A percentile compares a stretch with the other conserved stretches of the same genome.
Evolutionary conservation across 2,113 vertebrate species (phyloP).

Genomic region (Helogale parvula): DNA sequence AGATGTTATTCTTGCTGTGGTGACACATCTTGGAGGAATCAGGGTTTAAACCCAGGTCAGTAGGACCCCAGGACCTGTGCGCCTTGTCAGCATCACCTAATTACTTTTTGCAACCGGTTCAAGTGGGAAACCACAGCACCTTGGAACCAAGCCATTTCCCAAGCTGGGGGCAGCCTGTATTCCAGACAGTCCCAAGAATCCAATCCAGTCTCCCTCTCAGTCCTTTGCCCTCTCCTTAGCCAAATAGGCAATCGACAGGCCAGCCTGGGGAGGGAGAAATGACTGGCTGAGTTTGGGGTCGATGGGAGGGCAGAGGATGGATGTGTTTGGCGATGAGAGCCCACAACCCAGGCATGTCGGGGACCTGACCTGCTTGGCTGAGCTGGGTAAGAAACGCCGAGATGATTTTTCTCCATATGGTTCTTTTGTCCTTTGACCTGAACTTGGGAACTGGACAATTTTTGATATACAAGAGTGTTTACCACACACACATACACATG

Average conservation of each 20-base stretch:
- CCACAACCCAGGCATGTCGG: not conserved
- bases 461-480: not conserved
- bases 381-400: slow-evolving; percentile 20
- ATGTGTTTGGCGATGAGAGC: not conserved
- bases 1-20: not conserved
- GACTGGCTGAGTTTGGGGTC: not conserved
- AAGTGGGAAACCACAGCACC: not conserved
- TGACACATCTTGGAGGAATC: not conserved
- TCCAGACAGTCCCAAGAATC: not conserved
- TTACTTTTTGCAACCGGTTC: not conserved
- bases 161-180: not conserved
- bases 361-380: not conserved
- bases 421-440: slow-evolving; percentile 37
- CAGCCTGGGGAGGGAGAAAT: not conserved
- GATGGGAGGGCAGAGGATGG: not conserved
- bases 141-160: not conserved
- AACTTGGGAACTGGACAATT: slow-evolving; percentile 2
- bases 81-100: not conserved
- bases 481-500: not conserved
- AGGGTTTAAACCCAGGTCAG: not conserved
- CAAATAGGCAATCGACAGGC: not conserved
- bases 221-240: not conserved
- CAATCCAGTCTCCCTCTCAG: not conserved
- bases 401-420: slow-evolving; percentile 6
- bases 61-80: not conserved